Evolutionary conservation across 1,140 invertebrate species (phyloP).

Genomic region (Sinella curviseta): DNA sequence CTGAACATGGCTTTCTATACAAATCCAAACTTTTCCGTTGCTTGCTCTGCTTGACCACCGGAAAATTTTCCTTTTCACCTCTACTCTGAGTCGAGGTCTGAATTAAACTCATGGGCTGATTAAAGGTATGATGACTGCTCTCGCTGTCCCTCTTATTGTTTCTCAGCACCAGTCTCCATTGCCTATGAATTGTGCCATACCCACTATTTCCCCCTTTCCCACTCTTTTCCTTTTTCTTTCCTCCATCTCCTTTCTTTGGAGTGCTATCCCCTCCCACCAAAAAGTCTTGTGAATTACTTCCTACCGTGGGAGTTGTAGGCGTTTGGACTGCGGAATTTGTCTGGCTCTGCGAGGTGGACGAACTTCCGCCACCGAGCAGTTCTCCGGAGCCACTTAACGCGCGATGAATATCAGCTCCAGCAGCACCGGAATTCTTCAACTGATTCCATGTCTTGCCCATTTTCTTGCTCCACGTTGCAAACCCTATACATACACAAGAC

Average conservation of each 20-base stretch:
- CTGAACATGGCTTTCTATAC: constrained; percentile 41
- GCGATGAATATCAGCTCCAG: constrained; percentile 19
- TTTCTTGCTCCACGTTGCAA: constrained; percentile 49
- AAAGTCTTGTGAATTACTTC: not conserved
- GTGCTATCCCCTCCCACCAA: not conserved
- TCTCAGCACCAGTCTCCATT: not conserved
- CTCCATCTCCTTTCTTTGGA: not conserved
- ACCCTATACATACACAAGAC: constrained; percentile 35
- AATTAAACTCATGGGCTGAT: not conserved
- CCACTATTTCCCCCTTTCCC: not conserved
- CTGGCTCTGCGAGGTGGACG: not conserved
- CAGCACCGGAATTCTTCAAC: constrained; percentile 41
- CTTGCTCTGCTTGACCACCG: constrained; percentile 9
- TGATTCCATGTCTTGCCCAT: constrained; percentile 50
- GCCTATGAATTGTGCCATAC: constrained; percentile 13
- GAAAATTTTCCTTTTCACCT: not conserved
- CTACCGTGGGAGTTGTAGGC: not conserved
- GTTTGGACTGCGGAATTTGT: not conserved
- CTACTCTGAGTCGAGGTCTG: not conserved
- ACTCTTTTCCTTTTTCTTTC: not conserved
- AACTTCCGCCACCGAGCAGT: not conserved
- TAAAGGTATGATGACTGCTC: not conserved
- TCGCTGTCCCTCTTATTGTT: not conserved
- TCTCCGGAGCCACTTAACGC: not conserved
- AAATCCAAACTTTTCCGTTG: not conserved